Base-by-base conservation (phyloP, 2,888 invertebrate genomes). In the Neuroscelio doddi region DNA sequence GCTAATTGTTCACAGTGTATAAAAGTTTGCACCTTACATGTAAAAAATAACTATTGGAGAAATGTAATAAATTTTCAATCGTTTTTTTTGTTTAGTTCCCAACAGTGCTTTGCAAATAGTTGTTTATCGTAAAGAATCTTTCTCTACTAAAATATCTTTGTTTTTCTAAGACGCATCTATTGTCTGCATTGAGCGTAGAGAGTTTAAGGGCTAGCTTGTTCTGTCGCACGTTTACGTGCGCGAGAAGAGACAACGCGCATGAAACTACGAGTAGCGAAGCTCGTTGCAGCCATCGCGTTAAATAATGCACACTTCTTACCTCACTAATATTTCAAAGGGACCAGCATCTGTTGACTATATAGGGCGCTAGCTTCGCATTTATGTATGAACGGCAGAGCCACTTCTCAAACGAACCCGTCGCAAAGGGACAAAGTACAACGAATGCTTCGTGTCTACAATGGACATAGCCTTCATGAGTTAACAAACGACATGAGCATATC, bases 281-380 rank as follows among this genome's bases (percentile, higher is more conserved):
- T 64, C 65, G 68, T 61, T 62, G 62, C 66, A 65, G 69, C 69
- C 70, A 69, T 65, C 64, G 68, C 61, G 68, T 70, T 78, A 73
- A 79, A 79, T 80, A 77, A 79, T 77, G 70, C 75, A 78, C 69
- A 69, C 65, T 70, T 66, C 73, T 74, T 70, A 70, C 69, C 70
- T 55, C 66, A 66, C 72, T 75, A 75, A 79, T 78, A 79, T 80
- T 76, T 77, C 75, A 73, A 71, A 69, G 64, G 58, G 59, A 69
- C 69, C 68, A 69, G 61, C 65, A 68, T 65, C 71, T 71, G 58
- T 61, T 58, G 63, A 64, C 70, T 73, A 57, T 66, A 68, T 68
- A 61, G 52, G 66, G 69, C 68, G 70, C 71, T 73, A 73, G 69
- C 70, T 73, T 69, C 70, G 63, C 64, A 71, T 79, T 76, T 66